Conservation (phyloP, 2,797 vertebrate genomes). For the Cetoscarus ocellatus region DNA sequence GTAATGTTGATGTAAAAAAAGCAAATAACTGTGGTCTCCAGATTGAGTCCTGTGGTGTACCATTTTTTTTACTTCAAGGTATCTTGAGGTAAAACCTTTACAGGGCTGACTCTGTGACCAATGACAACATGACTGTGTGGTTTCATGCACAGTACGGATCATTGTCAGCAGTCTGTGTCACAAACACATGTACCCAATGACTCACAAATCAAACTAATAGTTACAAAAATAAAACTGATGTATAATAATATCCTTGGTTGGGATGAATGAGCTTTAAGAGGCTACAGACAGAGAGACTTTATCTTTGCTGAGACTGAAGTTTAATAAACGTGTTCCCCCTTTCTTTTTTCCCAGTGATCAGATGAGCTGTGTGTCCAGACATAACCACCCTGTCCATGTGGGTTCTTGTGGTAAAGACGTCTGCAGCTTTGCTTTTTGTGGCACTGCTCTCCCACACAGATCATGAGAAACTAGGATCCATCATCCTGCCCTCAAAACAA, state of each 20-base stretch:
- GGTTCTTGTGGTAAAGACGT: background rate
- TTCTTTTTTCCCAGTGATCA: background rate
- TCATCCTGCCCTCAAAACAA: background rate
- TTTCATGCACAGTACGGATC: background rate
- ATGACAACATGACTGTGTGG: conserved; percentile 4
- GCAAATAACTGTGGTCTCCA: no score
- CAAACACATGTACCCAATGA: conserved; percentile 5
- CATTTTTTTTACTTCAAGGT: no score
- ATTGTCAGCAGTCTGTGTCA: background rate
- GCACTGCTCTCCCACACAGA: conserved; percentile 1
- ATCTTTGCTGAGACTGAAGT: background rate
- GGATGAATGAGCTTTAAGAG: background rate
- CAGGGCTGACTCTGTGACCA: background rate
- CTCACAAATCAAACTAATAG: background rate
- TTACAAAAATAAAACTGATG: no score
- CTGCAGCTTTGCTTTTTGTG: background rate
- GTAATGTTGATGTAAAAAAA: no score
- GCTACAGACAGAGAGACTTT: no score
- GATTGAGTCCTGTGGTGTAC: no score
- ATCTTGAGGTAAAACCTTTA: no score
- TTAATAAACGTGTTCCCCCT: no score
- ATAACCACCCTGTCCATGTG: background rate
- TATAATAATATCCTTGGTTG: no score
- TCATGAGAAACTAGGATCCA: background rate
- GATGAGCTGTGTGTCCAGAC: background rate